A percentile compares a stretch with the other conserved stretches of the same genome.
Evolutionary conservation across 2,797 vertebrate genomes (phyloP).

Genomic region (Cossypha caffra): DNA sequence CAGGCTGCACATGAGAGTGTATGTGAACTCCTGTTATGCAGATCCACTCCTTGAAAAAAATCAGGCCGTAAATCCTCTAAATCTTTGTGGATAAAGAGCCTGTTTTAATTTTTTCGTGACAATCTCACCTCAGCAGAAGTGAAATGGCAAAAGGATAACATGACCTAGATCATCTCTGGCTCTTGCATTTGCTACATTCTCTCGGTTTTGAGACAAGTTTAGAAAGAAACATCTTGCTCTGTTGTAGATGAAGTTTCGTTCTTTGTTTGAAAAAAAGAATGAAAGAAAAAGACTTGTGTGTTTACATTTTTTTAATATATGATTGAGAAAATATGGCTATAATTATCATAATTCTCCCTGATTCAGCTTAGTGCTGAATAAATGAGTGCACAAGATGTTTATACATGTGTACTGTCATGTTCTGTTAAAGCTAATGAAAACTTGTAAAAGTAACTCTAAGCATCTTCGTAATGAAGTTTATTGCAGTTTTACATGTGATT

Average conservation of each 20-base stretch:
- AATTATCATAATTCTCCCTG: neutral
- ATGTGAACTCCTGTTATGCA: neutral
- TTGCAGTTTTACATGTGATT: neutral
- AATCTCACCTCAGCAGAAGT: neutral
- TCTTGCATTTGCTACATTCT: neutral
- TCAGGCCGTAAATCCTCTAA: neutral
- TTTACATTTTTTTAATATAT: neutral
- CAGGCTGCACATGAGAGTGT: neutral
- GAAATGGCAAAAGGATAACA: neutral
- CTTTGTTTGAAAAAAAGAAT: neutral
- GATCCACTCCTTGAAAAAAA: neutral
- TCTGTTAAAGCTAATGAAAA: neutral
- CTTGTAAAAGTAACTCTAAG: neutral
- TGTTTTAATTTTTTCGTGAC: neutral
- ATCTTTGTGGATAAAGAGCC: neutral
- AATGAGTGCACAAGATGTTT: neutral
- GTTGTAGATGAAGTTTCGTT: neutral
- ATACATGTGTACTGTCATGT: neutral
- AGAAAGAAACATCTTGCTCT: neutral
- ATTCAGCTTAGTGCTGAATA: neutral
- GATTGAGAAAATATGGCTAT: neutral
- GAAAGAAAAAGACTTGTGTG: neutral
- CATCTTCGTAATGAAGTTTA: slow-evolving; percentile 8
- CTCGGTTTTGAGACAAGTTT: neutral
- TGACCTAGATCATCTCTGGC: neutral